Base-by-base conservation (phyloP, 2,888 invertebrate genomes). In the Oscheius onirici region DNA sequence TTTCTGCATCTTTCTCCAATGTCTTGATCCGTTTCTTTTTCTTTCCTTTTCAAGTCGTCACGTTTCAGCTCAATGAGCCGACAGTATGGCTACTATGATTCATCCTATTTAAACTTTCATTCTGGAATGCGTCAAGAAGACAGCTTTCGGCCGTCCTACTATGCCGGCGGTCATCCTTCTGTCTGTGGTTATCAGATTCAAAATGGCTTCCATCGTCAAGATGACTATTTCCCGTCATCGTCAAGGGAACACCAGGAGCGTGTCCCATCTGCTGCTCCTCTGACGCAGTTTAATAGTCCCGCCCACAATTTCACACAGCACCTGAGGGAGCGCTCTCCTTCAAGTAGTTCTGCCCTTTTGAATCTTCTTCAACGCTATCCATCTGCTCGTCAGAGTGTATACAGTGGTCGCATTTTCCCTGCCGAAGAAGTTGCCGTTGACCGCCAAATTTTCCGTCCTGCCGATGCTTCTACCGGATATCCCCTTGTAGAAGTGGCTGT, bases 261-360 rank as follows among this genome's bases (percentile, higher is more conserved):
- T n/a, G 54, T 44, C 24, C 49, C 69, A 43, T 51, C 51, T 51
- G 51, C 69, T 46, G 58, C 49, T 63, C 68, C 44, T 20, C 66
- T n/a, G 55, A 1, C 41, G 44, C 68, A 68, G 68, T 68, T 68
- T 68, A 68, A 68, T 63, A 63, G 63, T 51, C 44, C 61, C 70
- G 63, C 70, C 70, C 70, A 61, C 70, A 70, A 70, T 70, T 70
- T 70, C 70, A 70, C 70, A 70, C 77, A 79, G 73, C 79, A 80
- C 66, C 75, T 82, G 54, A 76, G 78, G 40, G 80, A 82, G 68
- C 69, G 79, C 71, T 78, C 78, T 34, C 82, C 82, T 26, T 74
- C 78, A n/a, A 77, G 77, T 65, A 76, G 79, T 46, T 78, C 82
- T 34, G 82, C 82, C 24, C 76, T 82, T 58, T 74, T 77, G 69